Conservation (phyloP, 2,888 invertebrate species). For the Chouioia cunea region DNA sequence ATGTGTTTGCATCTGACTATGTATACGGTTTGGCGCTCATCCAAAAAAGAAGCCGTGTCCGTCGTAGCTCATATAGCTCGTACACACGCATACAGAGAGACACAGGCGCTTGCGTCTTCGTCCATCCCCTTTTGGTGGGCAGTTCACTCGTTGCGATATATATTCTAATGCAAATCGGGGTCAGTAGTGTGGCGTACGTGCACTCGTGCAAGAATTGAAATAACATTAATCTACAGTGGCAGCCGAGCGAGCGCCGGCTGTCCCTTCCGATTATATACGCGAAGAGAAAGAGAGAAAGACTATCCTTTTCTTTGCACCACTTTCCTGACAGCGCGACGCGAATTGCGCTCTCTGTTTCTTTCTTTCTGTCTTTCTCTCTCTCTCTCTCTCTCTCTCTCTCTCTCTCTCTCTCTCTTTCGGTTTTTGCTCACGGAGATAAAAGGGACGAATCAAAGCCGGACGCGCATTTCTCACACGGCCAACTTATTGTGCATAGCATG, state of each 20-base stretch:
- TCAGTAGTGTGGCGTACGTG: constrained; percentile 52
- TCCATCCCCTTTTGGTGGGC: constrained; percentile 10
- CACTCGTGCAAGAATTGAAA: constrained; percentile 57
- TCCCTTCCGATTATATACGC: constrained; percentile 55
- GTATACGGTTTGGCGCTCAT: constrained; percentile 16
- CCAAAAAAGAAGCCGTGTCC: constrained; percentile 7
- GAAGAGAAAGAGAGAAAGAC: constrained; percentile 1
- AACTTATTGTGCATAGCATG: background rate
- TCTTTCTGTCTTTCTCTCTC: constrained; percentile 17
- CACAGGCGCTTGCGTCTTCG: background rate
- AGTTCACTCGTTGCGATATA: constrained; percentile 14
- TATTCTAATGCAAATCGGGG: constrained; percentile 62
- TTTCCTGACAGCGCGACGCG: background rate
- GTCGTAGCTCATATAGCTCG: no score
- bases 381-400: constrained; percentile 6
- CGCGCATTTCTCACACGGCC: constrained; percentile 24
- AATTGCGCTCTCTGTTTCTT: constrained; percentile 7
- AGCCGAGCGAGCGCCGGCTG: constrained; percentile 52
- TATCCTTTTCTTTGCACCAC: no score
- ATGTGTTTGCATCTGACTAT: background rate
- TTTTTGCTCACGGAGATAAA: background rate
- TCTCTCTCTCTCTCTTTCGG: background rate
- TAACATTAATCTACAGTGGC: constrained; percentile 63
- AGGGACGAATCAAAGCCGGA: constrained; percentile 19
- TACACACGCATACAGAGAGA: no score